These are phyloP conservation scores for Chouioia cunea DNA, from an alignment of 2,888 invertebrate species.

Conservation along the genomic window DNA sequence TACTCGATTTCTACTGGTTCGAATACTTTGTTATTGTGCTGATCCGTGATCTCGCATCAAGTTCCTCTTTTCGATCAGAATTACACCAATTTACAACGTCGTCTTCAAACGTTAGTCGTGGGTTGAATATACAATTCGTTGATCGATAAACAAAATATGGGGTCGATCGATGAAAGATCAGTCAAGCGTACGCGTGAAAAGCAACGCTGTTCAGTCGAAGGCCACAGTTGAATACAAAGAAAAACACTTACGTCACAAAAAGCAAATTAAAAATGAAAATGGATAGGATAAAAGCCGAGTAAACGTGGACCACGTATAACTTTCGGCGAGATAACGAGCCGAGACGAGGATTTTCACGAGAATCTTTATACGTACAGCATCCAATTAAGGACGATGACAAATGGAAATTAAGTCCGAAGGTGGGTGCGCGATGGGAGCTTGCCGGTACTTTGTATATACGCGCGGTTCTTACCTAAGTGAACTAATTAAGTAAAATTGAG, in stretches of 20 bases:
- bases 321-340: conserved; percentile 1
- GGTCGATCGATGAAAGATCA: neutral
- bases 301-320: conserved; percentile 6
- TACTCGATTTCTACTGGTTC: no score
- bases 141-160: no score
- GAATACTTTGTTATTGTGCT: no score
- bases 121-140: no score
- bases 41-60: no score
- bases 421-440: conserved; percentile 11
- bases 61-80: no score
- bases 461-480: conserved; percentile 21
- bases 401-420: conserved; percentile 40
- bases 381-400: conserved; percentile 43
- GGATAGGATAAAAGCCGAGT: conserved; percentile 2
- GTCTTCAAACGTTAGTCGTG: no score
- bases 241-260: neutral
- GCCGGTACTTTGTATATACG: neutral
- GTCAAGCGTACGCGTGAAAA: neutral
- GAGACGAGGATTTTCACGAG: conserved; percentile 32
- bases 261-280: neutral
- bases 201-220: conserved; percentile 6
- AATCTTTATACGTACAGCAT: conserved; percentile 29
- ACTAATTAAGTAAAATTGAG: conserved; percentile 45
- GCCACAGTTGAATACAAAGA: neutral
- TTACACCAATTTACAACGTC: no score